Evolutionary conservation across 1,140 invertebrate species (phyloP).

Genomic region (Drosophila burlai): DNA sequence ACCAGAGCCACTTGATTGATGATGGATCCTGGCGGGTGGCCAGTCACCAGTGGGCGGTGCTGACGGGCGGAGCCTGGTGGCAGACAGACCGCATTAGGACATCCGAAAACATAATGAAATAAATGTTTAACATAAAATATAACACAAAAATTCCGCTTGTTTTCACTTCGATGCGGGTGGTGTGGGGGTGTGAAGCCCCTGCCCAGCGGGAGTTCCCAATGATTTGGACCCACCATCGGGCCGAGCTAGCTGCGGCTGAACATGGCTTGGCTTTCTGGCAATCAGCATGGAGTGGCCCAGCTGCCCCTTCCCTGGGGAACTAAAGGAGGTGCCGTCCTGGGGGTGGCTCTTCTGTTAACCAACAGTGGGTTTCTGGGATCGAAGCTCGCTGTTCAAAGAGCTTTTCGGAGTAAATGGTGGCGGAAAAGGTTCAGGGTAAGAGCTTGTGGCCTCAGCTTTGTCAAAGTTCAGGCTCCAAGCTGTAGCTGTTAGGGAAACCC

Average conservation of each 20-base stretch:
- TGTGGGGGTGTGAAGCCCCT: not conserved
- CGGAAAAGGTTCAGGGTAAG: not conserved
- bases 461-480: not conserved
- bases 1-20: slow-evolving; percentile 57
- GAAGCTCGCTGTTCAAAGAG: not conserved
- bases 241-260: slow-evolving; percentile 15
- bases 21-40: slow-evolving; percentile 30
- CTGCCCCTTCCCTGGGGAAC: too few relatives aligned
- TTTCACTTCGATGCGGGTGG: slow-evolving; percentile 37
- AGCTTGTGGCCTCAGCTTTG: not conserved
- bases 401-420: slow-evolving; percentile 17
- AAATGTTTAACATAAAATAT: slow-evolving; percentile 70
- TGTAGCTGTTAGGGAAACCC: not conserved
- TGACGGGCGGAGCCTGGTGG: slow-evolving; percentile 10
- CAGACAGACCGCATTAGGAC: slow-evolving; percentile 44
- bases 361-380: not conserved
- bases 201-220: slow-evolving; percentile 27
- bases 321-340: not conserved
- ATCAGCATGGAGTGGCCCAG: slow-evolving; percentile 27
- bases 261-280: slow-evolving; percentile 48
- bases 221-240: slow-evolving; percentile 13
- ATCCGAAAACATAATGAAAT: slow-evolving; percentile 63
- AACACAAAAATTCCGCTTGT: slow-evolving; percentile 42
- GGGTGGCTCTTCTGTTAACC: slow-evolving; percentile 1
- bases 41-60: slow-evolving; percentile 1